Percentiles rank a stretch among this genome's conserved stretches.
phyloP scores from a whole-genome alignment of 2,888 invertebrate species.

The Xestia sexstrigata region DNA sequence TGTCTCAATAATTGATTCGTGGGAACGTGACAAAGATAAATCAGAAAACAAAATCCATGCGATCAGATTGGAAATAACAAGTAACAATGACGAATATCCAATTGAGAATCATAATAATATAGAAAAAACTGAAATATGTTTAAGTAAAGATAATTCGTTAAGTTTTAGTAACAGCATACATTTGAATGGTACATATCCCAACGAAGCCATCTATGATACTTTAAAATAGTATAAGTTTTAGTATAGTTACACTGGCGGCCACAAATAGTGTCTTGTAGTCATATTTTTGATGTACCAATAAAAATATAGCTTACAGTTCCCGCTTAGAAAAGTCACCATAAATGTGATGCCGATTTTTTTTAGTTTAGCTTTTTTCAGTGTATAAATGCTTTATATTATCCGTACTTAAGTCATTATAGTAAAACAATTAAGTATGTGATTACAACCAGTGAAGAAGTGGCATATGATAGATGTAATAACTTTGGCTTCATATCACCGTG shows the following conservation, averaged over 20 bases:
- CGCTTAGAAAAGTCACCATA: slow-evolving; percentile 62
- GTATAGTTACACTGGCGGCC: slow-evolving; percentile 66
- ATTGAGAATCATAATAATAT: slow-evolving; percentile 76
- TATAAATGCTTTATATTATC: slow-evolving; percentile 64
- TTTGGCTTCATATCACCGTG: slow-evolving; percentile 24
- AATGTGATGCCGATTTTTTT: slow-evolving; percentile 55
- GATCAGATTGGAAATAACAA: slow-evolving; percentile 89
- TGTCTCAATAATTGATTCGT: slow-evolving; percentile 87
- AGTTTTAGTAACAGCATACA: slow-evolving; percentile 90
- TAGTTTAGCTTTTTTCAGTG: slow-evolving; percentile 57
- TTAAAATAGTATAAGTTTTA: slow-evolving; percentile 81
- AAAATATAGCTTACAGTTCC: slow-evolving; percentile 72
- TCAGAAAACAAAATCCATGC: slow-evolving; percentile 86
- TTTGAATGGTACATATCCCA: slow-evolving; percentile 90
- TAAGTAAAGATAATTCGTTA: slow-evolving; percentile 86
- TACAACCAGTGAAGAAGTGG: slow-evolving; percentile 62
- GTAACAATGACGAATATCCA: slow-evolving; percentile 87
- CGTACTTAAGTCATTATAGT: slow-evolving; percentile 57
- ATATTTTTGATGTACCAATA: slow-evolving; percentile 74
- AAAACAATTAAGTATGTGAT: slow-evolving; percentile 53
- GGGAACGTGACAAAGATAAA: slow-evolving; percentile 84
- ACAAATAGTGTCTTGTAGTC: slow-evolving; percentile 73
- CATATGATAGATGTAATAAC: slow-evolving; percentile 50
- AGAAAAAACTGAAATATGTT: slow-evolving; percentile 81
- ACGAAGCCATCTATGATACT: slow-evolving; percentile 90